Conservation (phyloP, 2,113 vertebrate species). For the Orientallactaga bullata region DNA sequence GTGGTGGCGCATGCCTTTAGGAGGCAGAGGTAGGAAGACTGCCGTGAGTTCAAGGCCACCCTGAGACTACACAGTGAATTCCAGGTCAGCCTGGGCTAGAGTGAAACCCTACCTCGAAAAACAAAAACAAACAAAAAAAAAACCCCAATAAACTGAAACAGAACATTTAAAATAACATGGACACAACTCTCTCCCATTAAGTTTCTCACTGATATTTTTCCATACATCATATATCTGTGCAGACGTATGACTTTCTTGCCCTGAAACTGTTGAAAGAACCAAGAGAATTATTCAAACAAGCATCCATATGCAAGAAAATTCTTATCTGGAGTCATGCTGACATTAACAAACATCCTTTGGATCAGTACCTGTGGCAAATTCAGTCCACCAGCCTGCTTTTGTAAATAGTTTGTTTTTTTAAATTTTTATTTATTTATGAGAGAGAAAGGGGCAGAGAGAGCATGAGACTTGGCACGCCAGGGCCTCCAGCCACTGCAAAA, state of each 20-base stretch:
- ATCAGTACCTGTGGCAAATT: background rate
- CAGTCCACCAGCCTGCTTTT: background rate
- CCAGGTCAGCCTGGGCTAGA: too few species aligned
- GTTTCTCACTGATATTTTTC: background rate
- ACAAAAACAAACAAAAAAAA: too few species aligned
- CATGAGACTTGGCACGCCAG: too few species aligned
- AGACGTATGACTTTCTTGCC: background rate
- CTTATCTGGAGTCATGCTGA: background rate
- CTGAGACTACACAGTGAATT: too few species aligned
- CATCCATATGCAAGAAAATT: background rate
- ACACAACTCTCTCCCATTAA: background rate
- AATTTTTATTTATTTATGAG: too few species aligned
- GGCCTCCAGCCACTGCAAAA: too few species aligned
- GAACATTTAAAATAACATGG: background rate
- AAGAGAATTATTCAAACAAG: background rate
- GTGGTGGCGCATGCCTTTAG: too few species aligned
- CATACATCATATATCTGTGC: background rate
- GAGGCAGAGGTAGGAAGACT: too few species aligned
- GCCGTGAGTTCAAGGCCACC: too few species aligned
- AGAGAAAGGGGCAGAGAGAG: too few species aligned
- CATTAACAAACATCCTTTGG: background rate
- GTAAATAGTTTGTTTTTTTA: background rate
- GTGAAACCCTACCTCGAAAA: too few species aligned
- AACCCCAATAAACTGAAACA: too few species aligned
- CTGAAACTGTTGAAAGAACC: background rate